Base-by-base conservation (phyloP, 1,140 invertebrate species). In the Andricus grossulariae region DNA sequence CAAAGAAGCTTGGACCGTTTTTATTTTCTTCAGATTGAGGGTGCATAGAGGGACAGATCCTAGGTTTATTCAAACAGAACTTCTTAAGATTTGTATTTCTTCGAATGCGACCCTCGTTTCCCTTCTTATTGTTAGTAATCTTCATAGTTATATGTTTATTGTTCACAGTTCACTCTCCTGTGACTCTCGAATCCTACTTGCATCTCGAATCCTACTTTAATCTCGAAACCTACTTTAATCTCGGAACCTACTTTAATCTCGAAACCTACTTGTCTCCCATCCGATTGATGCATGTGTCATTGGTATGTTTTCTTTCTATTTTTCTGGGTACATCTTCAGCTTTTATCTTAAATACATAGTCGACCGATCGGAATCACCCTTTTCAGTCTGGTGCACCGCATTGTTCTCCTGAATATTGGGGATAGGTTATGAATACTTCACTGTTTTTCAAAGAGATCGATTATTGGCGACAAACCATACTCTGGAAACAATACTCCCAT, bases 351-450 rank as follows among this genome's bases (percentile, higher is more conserved):
- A 66, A 66, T 32, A 66, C 39, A 32, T 66, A 66, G 60, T 66
- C 25, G 60, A 66, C 13, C 39, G 60, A 66, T 66, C 25, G 32
- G 25, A 66, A 66, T 66, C 60, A 45, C 60, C 60, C 39, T 66
- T 66, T 39, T 66, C 60, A 66, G 60, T 66, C 60, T 66, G 60
- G 60, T 66, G 60, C 60, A 66, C 25, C 60, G 60, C 60, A 66
- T 66, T 66, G 60, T 66, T 45, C 60, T 21, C 60, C 32, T 66
- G 60, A 39, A 66, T 66, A 66, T 66, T 66, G 60, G 60, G 25
- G 60, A 66, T 66, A 66, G 25, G 60, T 66, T 66, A 66, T 66
- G 60, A 66, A 66, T 66, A 66, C 60, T 66, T 66, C 60, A 66
- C 32, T 66, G 60, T 66, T 66, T 66, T 66, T 66, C 60, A 66